Conservation (phyloP, 2,888 invertebrate genomes). For the Alloplasta piceator region DNA sequence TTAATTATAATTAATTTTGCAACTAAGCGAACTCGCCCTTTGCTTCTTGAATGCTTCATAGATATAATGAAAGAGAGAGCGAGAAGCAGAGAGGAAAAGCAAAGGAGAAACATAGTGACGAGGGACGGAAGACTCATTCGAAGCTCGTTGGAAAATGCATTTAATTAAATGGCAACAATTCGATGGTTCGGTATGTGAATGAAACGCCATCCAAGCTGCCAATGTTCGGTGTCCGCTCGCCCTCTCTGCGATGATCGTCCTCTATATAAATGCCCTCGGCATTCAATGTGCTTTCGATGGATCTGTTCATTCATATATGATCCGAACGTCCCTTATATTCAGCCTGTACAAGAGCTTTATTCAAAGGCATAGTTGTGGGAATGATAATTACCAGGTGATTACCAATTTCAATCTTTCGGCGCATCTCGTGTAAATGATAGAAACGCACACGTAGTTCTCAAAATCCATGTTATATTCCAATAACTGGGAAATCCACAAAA, state of each 20-base stretch:
- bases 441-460: too few species aligned
- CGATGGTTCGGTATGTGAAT: conserved; percentile 54
- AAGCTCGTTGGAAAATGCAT: conserved; percentile 73
- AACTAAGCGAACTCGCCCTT: not conserved
- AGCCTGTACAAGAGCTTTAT: conserved; percentile 5
- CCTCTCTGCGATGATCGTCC: conserved; percentile 23
- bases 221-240: not conserved
- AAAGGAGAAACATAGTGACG: not conserved
- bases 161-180: conserved; percentile 79
- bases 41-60: not conserved
- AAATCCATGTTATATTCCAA: not conserved
- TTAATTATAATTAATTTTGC: conserved; percentile 27
- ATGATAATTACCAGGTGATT: conserved; percentile 70
- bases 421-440: conserved; percentile 16
- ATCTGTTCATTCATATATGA: conserved; percentile 16
- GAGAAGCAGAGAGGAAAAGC: not conserved
- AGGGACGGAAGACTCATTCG: not conserved
- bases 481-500: not conserved
- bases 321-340: not conserved
- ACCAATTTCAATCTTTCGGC: conserved; percentile 37
- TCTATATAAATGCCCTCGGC: conserved; percentile 35
- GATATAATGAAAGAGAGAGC: not conserved
- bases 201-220: conserved; percentile 25
- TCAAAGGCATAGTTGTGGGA: conserved; percentile 69
- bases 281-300: conserved; percentile 36